Evolutionary conservation across 2,888 invertebrate genomes (phyloP), one percentile per base, ranked within the genome.

Genomic region (Nesidiocoris tenuis): DNA sequence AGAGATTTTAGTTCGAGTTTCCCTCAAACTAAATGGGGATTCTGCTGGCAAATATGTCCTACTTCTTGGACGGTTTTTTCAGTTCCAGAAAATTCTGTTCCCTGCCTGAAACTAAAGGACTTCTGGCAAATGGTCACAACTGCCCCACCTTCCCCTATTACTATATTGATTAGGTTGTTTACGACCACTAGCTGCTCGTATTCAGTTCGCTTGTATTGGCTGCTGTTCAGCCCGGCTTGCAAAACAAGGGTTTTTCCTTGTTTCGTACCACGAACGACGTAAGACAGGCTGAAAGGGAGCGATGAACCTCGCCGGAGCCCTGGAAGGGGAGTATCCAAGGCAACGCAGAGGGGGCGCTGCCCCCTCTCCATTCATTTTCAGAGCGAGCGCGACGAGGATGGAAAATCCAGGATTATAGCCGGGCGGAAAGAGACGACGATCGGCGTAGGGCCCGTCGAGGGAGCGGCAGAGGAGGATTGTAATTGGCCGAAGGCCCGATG

Each of bases 251-350:
- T 39, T 39, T 39, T 39, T 39, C 39, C 39, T 39, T 39, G 39
- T 39, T 39, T 39, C 39, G 39, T 39, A 39, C 39, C 39, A 12
- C 39, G 39, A 39, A 39, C 39, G 39, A 39, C 39, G 39, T 7
- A 39, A 39, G 39, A 39, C 39, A 39, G 39, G 65, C 25, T 25
- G 25, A 39, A 65, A 65, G 65, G 25, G 65, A 18, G 65, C 65
- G 65, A 65, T 39, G 65, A 65, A 65, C 64, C 24, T 21, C 25
- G 12, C 17, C 1, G 18, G 65, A 39, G 65, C 9, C 25, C 25
- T 9, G 65, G 65, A 19, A 17, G 39, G 65, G 65, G 65, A 18
- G 65, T 65, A 65, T 24, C 39, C 65, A 65, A 65, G 65, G 65
- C 65, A 65, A 65, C 65, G 19, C n/a, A 5, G 22, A 23, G 64